Percentiles rank a stretch among this genome's conserved stretches.
Conservation (phyloP, 2,797 vertebrate species). For the Spea hammondii region DNA sequence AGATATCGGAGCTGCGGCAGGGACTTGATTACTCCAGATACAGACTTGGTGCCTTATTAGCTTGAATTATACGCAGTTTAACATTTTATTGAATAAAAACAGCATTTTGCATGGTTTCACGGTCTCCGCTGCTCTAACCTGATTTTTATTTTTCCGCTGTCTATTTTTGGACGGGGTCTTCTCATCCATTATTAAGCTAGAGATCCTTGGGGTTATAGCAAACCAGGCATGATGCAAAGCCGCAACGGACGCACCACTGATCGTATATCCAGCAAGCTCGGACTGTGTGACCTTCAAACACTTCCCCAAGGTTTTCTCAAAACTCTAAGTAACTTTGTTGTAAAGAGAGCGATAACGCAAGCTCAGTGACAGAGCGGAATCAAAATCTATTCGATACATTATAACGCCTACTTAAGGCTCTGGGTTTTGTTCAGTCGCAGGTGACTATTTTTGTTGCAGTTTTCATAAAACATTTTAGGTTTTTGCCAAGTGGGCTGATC, state of each 20-base stretch:
- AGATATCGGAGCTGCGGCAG: neutral
- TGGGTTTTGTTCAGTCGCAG: no score
- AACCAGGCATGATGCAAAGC: neutral
- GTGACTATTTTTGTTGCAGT: no score
- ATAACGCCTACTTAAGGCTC: no score
- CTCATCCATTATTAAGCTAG: constrained; percentile 5
- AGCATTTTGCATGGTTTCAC: neutral
- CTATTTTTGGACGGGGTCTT: neutral
- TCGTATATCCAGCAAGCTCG: no score
- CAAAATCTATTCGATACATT: no score
- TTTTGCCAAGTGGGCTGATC: neutral
- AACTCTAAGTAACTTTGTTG: no score
- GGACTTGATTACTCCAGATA: neutral
- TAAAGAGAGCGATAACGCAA: no score
- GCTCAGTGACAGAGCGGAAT: no score
- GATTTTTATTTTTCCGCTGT: neutral
- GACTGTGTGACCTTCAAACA: no score
- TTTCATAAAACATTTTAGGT: no score
- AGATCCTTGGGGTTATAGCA: constrained; percentile 1
- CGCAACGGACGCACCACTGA: no score
- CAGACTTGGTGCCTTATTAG: neutral
- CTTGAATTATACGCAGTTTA: constrained; percentile 6
- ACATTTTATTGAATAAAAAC: constrained; percentile 5
- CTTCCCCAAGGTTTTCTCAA: no score
- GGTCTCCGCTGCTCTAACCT: neutral